These are phyloP conservation scores for Tiaroga cobitis DNA, from an alignment of 2,797 vertebrate species.

Conservation along the genomic window DNA sequence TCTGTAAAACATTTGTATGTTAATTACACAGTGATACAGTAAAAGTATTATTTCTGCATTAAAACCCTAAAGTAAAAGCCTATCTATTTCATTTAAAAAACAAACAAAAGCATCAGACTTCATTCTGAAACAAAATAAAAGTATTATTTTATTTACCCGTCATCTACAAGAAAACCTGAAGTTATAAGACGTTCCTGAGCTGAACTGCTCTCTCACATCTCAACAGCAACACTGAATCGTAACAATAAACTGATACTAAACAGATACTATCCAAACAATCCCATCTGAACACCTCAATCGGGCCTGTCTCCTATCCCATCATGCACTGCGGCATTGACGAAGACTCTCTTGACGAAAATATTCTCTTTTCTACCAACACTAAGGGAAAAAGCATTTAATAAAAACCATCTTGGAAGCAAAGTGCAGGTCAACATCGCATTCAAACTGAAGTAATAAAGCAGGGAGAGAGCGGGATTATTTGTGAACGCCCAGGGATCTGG, in stretches of 20 bases:
- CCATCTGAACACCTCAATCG: neutral
- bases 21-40: neutral
- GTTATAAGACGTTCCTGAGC: neutral
- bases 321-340: neutral
- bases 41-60: neutral
- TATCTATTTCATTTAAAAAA: neutral
- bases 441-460: slow-evolving; percentile 15
- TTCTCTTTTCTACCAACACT: neutral
- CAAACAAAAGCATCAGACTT: neutral
- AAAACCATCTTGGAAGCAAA: slow-evolving; percentile 5
- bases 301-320: slow-evolving; percentile 21
- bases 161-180: neutral
- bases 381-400: neutral
- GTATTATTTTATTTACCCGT: neutral
- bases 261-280: slow-evolving; percentile 25
- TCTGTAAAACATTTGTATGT: slow-evolving; percentile 59
- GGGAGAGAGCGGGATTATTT: neutral
- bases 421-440: neutral
- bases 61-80: neutral
- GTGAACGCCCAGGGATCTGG: slow-evolving; percentile 13
- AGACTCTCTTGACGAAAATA: neutral
- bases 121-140: neutral
- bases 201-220: neutral
- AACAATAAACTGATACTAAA: too few relatives aligned
- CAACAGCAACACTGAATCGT: neutral